phyloP scores from a whole-genome alignment of 2,888 invertebrate genomes.

The Thalpophila matura region DNA sequence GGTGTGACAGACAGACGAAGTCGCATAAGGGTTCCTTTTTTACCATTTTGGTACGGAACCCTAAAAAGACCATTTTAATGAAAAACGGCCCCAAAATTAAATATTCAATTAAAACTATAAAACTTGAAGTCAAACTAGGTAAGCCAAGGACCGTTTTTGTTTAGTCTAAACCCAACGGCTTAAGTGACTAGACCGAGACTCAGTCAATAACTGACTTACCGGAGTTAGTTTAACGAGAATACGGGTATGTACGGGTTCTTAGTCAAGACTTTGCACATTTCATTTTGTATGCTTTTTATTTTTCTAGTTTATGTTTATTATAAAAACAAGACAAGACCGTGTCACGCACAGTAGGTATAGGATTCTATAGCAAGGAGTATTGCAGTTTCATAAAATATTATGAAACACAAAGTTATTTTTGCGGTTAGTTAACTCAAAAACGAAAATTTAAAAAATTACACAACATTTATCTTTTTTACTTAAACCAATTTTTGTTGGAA shows the following conservation, averaged over 20 bases:
- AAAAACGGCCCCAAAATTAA: neutral
- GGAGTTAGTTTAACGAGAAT: conserved; percentile 7
- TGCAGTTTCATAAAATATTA: too few species aligned
- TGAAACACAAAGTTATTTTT: too few species aligned
- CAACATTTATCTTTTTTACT: too few species aligned
- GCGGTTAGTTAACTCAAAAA: too few species aligned
- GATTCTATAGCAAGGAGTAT: too few species aligned
- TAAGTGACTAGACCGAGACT: conserved; percentile 14
- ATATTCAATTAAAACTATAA: conserved; percentile 9
- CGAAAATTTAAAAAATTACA: too few species aligned
- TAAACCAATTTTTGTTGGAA: too few species aligned
- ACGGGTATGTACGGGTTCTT: neutral
- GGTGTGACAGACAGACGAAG: too few species aligned
- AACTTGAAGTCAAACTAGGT: neutral
- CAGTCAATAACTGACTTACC: conserved; percentile 25
- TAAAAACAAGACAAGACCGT: too few species aligned
- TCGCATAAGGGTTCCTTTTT: too few species aligned
- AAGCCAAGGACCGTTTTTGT: conserved; percentile 15
- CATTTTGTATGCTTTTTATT: neutral
- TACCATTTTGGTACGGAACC: too few species aligned
- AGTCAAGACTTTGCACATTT: neutral
- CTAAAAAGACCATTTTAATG: neutral
- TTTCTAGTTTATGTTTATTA: neutral
- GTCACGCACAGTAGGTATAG: too few species aligned
- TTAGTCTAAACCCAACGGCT: conserved; percentile 14